phyloP scores from a whole-genome alignment of 2,113 vertebrate species.

The Tychaedon coryphoeus region DNA sequence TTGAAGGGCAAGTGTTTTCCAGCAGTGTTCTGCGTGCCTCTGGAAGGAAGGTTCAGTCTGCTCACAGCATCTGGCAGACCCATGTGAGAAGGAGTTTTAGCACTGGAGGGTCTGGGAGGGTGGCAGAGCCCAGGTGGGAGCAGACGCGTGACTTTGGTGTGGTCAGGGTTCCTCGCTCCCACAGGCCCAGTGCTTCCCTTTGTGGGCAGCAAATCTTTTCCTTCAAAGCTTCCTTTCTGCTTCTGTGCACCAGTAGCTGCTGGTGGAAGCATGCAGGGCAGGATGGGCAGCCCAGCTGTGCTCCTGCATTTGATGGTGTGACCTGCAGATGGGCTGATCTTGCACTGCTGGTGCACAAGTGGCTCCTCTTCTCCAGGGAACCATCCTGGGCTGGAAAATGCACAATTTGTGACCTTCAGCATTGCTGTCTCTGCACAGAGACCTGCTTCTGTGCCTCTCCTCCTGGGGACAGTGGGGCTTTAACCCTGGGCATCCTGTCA shows the following conservation, averaged over 20 bases:
- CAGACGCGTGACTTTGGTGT: accelerated
- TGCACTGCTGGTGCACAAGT: neutral
- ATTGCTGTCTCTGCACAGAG: neutral
- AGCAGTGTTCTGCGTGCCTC: neutral
- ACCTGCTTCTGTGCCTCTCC: neutral
- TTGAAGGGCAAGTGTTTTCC: neutral
- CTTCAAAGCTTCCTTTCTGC: neutral
- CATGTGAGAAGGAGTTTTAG: neutral
- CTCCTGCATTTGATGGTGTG: neutral
- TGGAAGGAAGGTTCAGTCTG: neutral
- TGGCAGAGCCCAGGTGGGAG: neutral
- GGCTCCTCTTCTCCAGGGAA: neutral
- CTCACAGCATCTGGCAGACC: neutral
- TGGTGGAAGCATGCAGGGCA: neutral
- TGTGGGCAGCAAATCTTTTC: neutral
- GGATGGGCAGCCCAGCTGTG: neutral
- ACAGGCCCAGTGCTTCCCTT: neutral
- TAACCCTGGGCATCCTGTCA: neutral
- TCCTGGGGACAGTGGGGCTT: neutral
- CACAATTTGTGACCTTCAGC: neutral
- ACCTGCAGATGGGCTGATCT: neutral
- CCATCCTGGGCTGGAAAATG: too few species aligned
- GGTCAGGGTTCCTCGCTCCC: neutral
- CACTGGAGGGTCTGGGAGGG: neutral
- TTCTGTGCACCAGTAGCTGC: neutral